A percentile compares a stretch with the other conserved stretches of the same genome.
phyloP scores from a whole-genome alignment of 1,140 invertebrate species.

The Venustaconcha ellipsiformis region DNA sequence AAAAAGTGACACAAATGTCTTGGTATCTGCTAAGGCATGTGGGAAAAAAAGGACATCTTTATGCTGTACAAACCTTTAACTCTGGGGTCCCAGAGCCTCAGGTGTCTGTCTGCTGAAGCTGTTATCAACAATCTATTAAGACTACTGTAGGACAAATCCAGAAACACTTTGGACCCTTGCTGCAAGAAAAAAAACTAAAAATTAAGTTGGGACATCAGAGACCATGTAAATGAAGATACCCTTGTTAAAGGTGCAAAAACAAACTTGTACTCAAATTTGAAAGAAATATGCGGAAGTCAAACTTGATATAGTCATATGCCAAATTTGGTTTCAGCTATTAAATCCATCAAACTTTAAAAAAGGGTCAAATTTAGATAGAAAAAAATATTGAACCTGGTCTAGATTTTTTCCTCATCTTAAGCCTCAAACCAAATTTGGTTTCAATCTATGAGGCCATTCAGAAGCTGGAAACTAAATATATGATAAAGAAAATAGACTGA shows the following conservation, averaged over 20 bases:
- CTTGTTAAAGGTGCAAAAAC: neutral
- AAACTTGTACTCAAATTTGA: neutral
- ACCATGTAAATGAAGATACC: neutral
- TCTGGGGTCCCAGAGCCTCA: constrained; percentile 92
- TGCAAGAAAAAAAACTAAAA: constrained; percentile 41
- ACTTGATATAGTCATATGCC: neutral
- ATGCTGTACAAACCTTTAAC: constrained; percentile 77
- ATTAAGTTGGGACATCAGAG: constrained; percentile 1
- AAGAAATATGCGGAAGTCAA: neutral
- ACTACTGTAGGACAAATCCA: constrained; percentile 86
- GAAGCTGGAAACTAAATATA: too few relatives aligned
- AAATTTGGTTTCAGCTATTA: neutral
- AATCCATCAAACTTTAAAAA: too few relatives aligned
- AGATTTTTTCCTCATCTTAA: too few relatives aligned
- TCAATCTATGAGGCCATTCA: too few relatives aligned
- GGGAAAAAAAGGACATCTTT: neutral
- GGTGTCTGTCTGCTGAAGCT: constrained; percentile 89
- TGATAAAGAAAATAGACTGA: too few relatives aligned
- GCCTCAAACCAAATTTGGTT: too few relatives aligned
- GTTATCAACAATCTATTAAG: constrained; percentile 82
- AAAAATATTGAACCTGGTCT: too few relatives aligned
- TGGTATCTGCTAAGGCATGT: neutral
- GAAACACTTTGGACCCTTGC: constrained; percentile 90
- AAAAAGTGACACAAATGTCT: constrained; percentile 1
- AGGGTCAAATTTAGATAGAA: too few relatives aligned